Evolutionary conservation across 2,888 invertebrate species (phyloP).

Genomic region (Periphyllus acericola): DNA sequence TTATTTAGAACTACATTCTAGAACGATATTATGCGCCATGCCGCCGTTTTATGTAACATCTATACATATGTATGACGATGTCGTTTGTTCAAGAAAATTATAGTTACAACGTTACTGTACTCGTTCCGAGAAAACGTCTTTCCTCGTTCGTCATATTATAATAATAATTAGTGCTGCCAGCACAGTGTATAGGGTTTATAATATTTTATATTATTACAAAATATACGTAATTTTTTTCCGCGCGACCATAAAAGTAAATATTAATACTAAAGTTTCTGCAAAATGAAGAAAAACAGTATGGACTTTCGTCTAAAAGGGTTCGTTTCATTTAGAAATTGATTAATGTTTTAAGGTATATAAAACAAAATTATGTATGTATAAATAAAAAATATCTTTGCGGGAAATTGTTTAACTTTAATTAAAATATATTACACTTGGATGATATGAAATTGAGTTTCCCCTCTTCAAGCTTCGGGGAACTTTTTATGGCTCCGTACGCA

Average conservation of each 20-base stretch:
- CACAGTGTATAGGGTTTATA: not conserved
- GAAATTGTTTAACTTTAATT: constrained; percentile 48
- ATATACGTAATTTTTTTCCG: not conserved
- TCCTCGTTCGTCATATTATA: not conserved
- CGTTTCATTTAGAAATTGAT: constrained; percentile 48
- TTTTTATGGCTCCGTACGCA: constrained; percentile 30
- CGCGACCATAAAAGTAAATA: not conserved
- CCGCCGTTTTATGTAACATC: not conserved
- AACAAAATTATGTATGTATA: constrained; percentile 21
- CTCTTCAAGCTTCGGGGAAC: constrained; percentile 12
- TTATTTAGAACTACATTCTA: too few species aligned
- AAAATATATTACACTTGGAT: constrained; percentile 56
- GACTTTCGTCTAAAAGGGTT: not conserved
- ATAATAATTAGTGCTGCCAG: not conserved
- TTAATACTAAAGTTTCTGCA: constrained; percentile 12
- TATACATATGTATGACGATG: not conserved
- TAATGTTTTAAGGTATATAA: constrained; percentile 35
- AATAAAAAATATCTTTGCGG: constrained; percentile 42
- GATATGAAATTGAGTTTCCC: constrained; percentile 52
- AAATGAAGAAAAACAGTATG: constrained; percentile 41
- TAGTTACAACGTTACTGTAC: not conserved
- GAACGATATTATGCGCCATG: too few species aligned
- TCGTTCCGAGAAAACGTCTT: not conserved
- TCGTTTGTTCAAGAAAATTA: not conserved
- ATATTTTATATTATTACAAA: not conserved